Conservation (phyloP, 2,797 vertebrate genomes). For the Hippocampus kuda region DNA sequence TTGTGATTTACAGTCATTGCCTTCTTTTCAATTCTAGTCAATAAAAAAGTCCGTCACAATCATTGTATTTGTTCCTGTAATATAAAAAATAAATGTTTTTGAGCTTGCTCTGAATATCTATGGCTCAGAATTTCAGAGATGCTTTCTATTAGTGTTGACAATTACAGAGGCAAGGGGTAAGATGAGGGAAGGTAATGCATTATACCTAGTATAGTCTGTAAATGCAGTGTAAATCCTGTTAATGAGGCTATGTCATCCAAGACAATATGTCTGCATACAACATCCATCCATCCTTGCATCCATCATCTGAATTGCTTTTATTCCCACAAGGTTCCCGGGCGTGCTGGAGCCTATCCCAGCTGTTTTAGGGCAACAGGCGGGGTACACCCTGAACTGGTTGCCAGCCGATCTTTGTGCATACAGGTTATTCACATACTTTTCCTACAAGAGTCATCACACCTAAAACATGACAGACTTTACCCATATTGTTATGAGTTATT, state of each 20-base stretch:
- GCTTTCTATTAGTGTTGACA: neutral
- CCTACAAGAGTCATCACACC: neutral
- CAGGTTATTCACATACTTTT: too few relatives aligned
- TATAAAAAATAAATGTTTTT: conserved; percentile 1
- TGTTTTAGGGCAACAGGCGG: too few relatives aligned
- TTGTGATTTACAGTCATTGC: neutral
- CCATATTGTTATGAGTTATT: neutral
- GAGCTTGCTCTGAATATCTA: neutral
- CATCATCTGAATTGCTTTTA: too few relatives aligned
- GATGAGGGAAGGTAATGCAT: neutral
- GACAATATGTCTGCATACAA: too few relatives aligned
- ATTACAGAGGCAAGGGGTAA: neutral
- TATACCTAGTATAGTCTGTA: neutral
- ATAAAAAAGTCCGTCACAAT: neutral
- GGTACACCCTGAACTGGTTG: too few relatives aligned
- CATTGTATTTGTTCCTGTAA: neutral
- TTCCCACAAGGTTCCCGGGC: too few relatives aligned
- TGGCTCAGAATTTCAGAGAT: neutral
- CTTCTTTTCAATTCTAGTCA: neutral
- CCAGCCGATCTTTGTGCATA: too few relatives aligned
- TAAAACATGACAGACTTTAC: neutral
- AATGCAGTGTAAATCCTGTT: neutral
- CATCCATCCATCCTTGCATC: too few relatives aligned
- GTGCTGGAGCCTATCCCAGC: too few relatives aligned
- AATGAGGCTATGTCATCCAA: neutral